A percentile compares a stretch with the other conserved stretches of the same genome.
Evolutionary conservation across 2,888 invertebrate genomes (phyloP).

Genomic region (Hemistola chrysoprasaria): DNA sequence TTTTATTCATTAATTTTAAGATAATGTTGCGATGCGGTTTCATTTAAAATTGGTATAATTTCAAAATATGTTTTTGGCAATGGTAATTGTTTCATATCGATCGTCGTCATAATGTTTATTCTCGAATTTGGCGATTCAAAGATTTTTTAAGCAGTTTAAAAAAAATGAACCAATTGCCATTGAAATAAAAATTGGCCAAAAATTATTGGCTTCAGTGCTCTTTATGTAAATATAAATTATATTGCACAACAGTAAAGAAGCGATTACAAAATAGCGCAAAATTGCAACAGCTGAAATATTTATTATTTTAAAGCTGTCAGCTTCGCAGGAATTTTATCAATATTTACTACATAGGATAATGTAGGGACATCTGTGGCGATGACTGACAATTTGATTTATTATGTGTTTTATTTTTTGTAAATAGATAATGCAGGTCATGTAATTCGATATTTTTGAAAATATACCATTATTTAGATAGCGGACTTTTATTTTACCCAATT

Average conservation of each 20-base stretch:
- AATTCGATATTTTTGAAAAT: conserved; percentile 81
- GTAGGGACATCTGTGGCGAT: conserved; percentile 42
- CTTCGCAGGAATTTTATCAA: too few species aligned
- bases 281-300: too few species aligned
- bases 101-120: too few species aligned
- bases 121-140: too few species aligned
- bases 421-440: conserved; percentile 80
- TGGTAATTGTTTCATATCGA: background rate
- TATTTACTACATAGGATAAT: conserved; percentile 7
- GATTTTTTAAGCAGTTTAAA: too few species aligned
- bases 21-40: conserved; percentile 1
- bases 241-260: conserved; percentile 2
- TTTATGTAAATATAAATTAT: conserved; percentile 36
- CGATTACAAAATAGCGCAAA: conserved; percentile 1
- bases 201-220: conserved; percentile 26
- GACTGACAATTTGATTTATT: conserved; percentile 57
- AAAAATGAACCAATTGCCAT: background rate
- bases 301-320: too few species aligned
- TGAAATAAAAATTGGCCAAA: conserved; percentile 3
- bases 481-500: conserved; percentile 34
- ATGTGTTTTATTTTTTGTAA: conserved; percentile 70
- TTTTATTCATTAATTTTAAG: conserved; percentile 4
- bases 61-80: conserved; percentile 1
- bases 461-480: conserved; percentile 77
- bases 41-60: conserved; percentile 1